Conservation (phyloP, 37 sponge, comb jelly and placozoan genomes). For the Cladorhizidae sp. region DNA sequence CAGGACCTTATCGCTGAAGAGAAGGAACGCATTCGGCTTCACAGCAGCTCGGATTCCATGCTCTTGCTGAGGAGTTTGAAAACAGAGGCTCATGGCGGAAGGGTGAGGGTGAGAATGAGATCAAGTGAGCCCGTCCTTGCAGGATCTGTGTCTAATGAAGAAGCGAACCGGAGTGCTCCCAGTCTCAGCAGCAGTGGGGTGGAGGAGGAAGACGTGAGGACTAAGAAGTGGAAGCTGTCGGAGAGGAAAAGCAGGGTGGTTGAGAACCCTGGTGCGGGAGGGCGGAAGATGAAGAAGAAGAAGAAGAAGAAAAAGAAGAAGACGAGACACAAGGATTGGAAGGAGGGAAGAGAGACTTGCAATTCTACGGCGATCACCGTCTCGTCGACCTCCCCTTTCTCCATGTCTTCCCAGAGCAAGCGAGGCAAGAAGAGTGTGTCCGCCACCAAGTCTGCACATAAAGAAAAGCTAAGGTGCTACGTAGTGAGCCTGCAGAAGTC, state of each 20-base stretch:
- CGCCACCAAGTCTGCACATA: background rate
- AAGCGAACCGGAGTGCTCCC: too few species aligned
- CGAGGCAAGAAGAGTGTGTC: background rate
- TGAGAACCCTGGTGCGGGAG: background rate
- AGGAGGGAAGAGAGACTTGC: conserved; percentile 9
- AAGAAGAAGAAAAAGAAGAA: background rate
- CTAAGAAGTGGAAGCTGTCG: too few species aligned
- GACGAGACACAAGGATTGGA: background rate
- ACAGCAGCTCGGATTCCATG: background rate
- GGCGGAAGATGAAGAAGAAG: background rate
- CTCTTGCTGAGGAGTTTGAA: background rate
- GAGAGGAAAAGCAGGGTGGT: too few species aligned
- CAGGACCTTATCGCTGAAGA: too few species aligned
- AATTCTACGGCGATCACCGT: too few species aligned
- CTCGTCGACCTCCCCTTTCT: too few species aligned
- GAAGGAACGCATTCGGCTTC: background rate
- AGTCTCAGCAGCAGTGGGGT: background rate
- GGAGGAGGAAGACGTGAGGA: background rate
- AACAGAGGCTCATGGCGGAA: too few species aligned
- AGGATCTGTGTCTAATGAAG: too few species aligned
- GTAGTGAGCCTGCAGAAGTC: background rate
- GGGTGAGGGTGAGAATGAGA: too few species aligned
- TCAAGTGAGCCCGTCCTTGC: too few species aligned
- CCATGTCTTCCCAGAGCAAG: too few species aligned
- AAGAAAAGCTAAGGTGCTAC: background rate